Evolutionary conservation across 2,888 invertebrate genomes (phyloP), one percentile per base, ranked within the genome.

Genomic region (Diaprepes abbreviatus): DNA sequence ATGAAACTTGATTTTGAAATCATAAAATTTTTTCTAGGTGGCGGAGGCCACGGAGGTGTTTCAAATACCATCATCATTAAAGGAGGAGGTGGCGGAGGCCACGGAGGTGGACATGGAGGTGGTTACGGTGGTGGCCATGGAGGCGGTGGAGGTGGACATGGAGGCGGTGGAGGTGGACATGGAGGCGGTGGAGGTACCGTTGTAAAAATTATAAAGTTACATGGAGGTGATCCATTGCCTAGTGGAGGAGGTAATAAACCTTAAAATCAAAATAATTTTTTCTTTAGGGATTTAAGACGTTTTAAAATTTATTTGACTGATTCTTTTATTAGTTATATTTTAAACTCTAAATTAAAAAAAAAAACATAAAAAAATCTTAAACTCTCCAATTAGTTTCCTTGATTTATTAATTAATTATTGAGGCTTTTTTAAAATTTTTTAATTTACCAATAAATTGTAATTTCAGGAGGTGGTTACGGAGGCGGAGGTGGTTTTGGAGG

Each of bases 221-320:
- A 70, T n/a, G 70, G 70, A 40, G 70, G 70, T 6, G 70, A 70
- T 52, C 59, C 70, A 16, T 33, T 70, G 7, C 70, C 70, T n/a
- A 62, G 55, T 52, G 69, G 69, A 17, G 48, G 48, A 55, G 66
- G 66, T 67, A 43, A 24, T 3, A 24, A 24, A 4, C 3, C 5
- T 24, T 24, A 24, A 5, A 24, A 24, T 24, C n/a, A n/a, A n/a
- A n/a, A n/a, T n/a, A n/a, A n/a, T n/a, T n/a, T n/a, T n/a, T n/a
- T n/a, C n/a, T n/a, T n/a, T n/a, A n/a, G n/a, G n/a, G n/a, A n/a
- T n/a, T n/a, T n/a, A n/a, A n/a, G n/a, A n/a, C n/a, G n/a, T n/a
- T n/a, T n/a, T n/a, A n/a, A n/a, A n/a, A n/a, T n/a, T n/a, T n/a
- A n/a, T n/a, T n/a, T n/a, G n/a, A n/a, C n/a, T n/a, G n/a, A n/a